A percentile compares a stretch with the other conserved stretches of the same genome.
phyloP scores from a whole-genome alignment of 2,888 invertebrate genomes.

The Linnaemya tessellans region DNA sequence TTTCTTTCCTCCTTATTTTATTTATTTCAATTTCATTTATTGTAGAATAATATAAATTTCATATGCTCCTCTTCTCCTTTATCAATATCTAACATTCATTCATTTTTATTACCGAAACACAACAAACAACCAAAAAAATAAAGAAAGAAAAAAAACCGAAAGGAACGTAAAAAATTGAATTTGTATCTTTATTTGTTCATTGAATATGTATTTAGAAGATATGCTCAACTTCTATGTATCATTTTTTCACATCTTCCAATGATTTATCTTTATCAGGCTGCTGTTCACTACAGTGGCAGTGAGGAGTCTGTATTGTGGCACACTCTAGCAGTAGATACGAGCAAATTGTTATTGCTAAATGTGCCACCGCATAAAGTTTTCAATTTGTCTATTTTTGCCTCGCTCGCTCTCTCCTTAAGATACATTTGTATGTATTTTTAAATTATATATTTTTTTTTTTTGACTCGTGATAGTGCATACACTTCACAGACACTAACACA shows the following conservation, averaged over 20 bases:
- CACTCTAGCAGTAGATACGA: neutral
- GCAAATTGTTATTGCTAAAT: constrained; percentile 55
- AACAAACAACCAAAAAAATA: neutral
- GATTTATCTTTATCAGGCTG: constrained; percentile 68
- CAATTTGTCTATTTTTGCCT: constrained; percentile 35
- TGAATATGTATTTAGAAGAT: constrained; percentile 65
- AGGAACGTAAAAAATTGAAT: constrained; percentile 54
- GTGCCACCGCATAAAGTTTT: constrained; percentile 69
- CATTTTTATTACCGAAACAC: constrained; percentile 40
- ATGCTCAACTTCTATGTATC: constrained; percentile 30
- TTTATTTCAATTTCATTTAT: constrained; percentile 45
- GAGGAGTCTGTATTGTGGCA: neutral
- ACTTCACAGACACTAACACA: constrained; percentile 13
- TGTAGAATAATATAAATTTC: constrained; percentile 43
- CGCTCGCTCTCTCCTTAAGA: neutral
- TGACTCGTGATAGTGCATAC: constrained; percentile 59
- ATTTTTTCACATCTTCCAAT: constrained; percentile 43
- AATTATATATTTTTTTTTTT: constrained; percentile 28
- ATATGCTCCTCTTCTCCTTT: constrained; percentile 30
- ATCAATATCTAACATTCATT: constrained; percentile 55
- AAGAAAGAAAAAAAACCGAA: too few species aligned
- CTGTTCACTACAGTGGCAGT: neutral
- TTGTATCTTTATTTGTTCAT: constrained; percentile 72
- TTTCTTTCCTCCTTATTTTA: neutral
- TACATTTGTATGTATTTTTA: constrained; percentile 13